A percentile compares a stretch with the other conserved stretches of the same genome.
phyloP scores from a whole-genome alignment of 1,140 invertebrate genomes.

The Achatina immaculata region DNA sequence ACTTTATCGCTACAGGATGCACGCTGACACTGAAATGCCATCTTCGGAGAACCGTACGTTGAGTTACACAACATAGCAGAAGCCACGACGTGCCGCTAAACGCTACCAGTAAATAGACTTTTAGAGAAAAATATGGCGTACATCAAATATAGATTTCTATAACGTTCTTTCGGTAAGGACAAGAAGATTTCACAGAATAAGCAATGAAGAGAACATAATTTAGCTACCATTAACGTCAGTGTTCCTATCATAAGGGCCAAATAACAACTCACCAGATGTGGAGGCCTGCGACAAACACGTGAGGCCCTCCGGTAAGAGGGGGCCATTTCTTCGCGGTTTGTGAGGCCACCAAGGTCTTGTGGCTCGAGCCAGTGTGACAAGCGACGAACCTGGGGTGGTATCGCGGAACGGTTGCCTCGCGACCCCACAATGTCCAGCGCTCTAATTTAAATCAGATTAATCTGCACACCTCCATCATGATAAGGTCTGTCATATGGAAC shows the following conservation, averaged over 20 bases:
- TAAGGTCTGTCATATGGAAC: not conserved
- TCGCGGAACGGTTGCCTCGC: not conserved
- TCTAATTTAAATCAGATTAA: not conserved
- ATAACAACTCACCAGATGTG: constrained; percentile 9
- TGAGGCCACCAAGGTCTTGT: constrained; percentile 28
- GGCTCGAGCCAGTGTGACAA: constrained; percentile 24
- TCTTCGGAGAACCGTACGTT: no score
- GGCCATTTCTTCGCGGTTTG: constrained; percentile 28
- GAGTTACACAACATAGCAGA: no score
- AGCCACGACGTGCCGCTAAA: no score
- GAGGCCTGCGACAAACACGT: not conserved
- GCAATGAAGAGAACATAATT: no score
- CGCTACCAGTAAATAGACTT: no score
- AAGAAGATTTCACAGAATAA: no score
- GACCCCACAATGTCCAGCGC: not conserved
- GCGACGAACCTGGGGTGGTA: not conserved
- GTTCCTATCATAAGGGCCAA: not conserved
- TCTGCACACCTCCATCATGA: not conserved
- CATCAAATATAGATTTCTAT: no score
- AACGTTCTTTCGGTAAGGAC: no score
- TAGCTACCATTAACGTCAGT: no score
- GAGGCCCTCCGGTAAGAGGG: constrained; percentile 1
- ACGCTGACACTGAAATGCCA: no score
- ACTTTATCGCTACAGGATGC: no score
- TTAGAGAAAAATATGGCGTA: no score